A percentile compares a stretch with the other conserved stretches of the same genome.
Evolutionary conservation across 2,888 invertebrate species (phyloP).

Genomic region (Smittia aterrima): DNA sequence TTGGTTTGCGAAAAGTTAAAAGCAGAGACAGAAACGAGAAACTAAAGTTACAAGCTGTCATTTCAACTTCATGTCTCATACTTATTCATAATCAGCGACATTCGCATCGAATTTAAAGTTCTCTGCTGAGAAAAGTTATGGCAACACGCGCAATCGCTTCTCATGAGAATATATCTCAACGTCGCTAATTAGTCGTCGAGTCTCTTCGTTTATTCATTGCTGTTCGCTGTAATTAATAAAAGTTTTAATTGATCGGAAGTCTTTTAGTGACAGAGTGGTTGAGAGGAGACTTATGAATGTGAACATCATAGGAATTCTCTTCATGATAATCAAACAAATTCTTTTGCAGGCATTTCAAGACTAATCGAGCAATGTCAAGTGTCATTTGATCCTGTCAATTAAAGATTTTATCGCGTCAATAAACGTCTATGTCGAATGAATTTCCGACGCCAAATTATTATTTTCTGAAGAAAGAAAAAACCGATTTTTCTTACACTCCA

Average conservation of each 20-base stretch:
- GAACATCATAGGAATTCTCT: no score
- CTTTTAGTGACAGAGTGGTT: no score
- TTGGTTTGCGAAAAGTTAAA: background rate
- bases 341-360: no score
- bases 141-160: no score
- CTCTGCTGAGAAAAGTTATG: background rate
- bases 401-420: no score
- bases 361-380: no score
- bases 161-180: background rate
- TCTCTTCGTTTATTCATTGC: background rate
- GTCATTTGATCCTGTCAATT: no score
- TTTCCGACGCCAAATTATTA: background rate
- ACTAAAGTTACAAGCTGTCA: background rate
- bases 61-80: background rate
- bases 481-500: background rate
- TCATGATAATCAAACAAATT: no score
- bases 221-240: background rate
- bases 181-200: conserved; percentile 22
- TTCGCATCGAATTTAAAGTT: background rate
- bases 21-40: background rate
- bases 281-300: no score
- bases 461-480: background rate
- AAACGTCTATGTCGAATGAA: no score
- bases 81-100: background rate
- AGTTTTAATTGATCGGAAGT: no score